Conservation (phyloP, 2,113 vertebrate genomes). For the Columba janthina region DNA sequence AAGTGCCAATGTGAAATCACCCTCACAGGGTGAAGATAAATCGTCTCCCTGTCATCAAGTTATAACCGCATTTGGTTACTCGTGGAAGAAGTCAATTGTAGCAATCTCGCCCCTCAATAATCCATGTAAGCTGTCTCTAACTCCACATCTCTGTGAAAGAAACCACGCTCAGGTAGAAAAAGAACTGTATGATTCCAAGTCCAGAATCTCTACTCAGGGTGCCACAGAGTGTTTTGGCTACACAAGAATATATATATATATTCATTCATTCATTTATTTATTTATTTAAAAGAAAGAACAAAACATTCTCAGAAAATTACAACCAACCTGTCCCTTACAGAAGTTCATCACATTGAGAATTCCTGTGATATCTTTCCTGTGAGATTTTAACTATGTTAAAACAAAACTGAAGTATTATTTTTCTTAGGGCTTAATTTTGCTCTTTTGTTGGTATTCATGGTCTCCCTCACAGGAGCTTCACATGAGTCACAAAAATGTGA, state of each 20-base stretch:
- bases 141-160: background rate
- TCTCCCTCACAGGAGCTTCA: background rate
- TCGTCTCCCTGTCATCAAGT: background rate
- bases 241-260: background rate
- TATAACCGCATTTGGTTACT: background rate
- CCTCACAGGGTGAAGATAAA: background rate
- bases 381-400: background rate
- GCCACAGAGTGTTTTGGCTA: background rate
- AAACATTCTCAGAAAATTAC: background rate
- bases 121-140: background rate
- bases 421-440: background rate
- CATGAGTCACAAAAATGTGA: background rate
- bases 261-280: background rate
- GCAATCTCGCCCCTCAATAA: background rate
- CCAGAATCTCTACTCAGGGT: background rate
- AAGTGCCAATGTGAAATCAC: background rate
- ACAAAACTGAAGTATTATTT: background rate
- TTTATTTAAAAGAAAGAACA: background rate
- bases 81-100: background rate
- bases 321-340: background rate
- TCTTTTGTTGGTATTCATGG: background rate
- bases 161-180: background rate
- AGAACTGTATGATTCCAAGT: background rate
- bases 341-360: background rate
- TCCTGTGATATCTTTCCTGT: background rate